phyloP scores from a whole-genome alignment of 2,888 invertebrate genomes.

The Polietes domitor region DNA sequence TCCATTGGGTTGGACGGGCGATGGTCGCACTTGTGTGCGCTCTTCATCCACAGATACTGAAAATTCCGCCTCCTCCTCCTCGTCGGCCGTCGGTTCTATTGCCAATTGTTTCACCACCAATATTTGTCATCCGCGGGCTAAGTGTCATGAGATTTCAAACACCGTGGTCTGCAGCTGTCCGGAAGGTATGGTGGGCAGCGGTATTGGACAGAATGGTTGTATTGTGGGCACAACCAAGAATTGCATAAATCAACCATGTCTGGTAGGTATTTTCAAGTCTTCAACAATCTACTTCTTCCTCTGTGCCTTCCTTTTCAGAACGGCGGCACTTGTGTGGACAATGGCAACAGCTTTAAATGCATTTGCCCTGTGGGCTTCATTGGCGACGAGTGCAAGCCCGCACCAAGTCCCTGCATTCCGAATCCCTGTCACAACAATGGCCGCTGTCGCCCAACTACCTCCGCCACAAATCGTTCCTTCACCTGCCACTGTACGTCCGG shows the following conservation, averaged over 20 bases:
- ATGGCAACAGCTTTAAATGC: constrained; percentile 72
- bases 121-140: constrained; percentile 90
- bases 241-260: constrained; percentile 83
- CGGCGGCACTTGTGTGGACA: constrained; percentile 81
- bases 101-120: constrained; percentile 71
- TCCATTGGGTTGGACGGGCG: constrained; percentile 92
- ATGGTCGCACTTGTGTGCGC: constrained; percentile 87
- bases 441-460: constrained; percentile 82
- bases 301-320: constrained; percentile 79
- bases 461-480: constrained; percentile 73
- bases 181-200: constrained; percentile 88
- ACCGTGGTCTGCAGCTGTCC: constrained; percentile 89
- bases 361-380: constrained; percentile 74
- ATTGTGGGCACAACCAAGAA: constrained; percentile 78
- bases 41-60: constrained; percentile 48
- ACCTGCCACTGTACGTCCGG: constrained; percentile 86
- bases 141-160: constrained; percentile 87
- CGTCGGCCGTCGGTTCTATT: constrained; percentile 36
- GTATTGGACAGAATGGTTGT: constrained; percentile 91
- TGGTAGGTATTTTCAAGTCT: constrained; percentile 74
- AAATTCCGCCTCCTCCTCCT: background rate
- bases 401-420: constrained; percentile 84
- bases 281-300: too few species aligned
- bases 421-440: constrained; percentile 93
- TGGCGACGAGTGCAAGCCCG: constrained; percentile 84